Base-by-base conservation (phyloP, 1,140 invertebrate species). In the Lithobius niger region DNA sequence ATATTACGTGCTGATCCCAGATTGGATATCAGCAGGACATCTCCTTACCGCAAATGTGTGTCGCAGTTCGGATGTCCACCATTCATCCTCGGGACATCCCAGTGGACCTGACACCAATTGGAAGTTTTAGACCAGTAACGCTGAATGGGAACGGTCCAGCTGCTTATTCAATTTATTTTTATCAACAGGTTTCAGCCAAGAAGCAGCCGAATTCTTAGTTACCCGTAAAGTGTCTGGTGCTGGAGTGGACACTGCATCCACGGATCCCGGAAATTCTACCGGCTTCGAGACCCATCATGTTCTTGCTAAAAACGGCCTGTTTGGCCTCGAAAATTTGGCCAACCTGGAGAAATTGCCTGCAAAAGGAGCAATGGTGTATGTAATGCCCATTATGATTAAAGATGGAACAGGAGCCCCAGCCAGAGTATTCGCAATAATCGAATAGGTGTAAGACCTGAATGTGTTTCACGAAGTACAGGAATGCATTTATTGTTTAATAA, bases 171-270 rank as follows among this genome's bases (percentile, higher is more conserved):
- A n/a, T n/a, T 36, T 36, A 10, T 24, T 43, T 55, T 10, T 53
- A 54, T 61, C 67, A 64, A 57, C 71, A 69, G 79, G 78, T 31
- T 61, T 80, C 15, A 72, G 73, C 51, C 66, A 66, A 54, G 73
- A 75, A 25, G 76, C 80, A 24, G 78, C 79, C 0, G 61, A 73
- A 49, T 81, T 76, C 74, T 69, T 84, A 50, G 73, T 73, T 1
- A 69, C 74, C 25, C 69, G 71, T n/a, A 73, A 75, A 52, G 69
- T 83, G 27, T 69, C 78, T 42, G 81, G 80, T 0, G 70, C 83
- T 0, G 82, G 79, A 0, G 71, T 80, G 0, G 82, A 84, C 60
- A 74, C 76, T 0, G 70, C 79, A 0, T 79, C 76, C 3, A 62
- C 80, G 3, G 81, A 84, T 65, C 69, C 71, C 0, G 77, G 76